Conservation (phyloP, 2,888 invertebrate species). For the Drosophila birchii region DNA sequence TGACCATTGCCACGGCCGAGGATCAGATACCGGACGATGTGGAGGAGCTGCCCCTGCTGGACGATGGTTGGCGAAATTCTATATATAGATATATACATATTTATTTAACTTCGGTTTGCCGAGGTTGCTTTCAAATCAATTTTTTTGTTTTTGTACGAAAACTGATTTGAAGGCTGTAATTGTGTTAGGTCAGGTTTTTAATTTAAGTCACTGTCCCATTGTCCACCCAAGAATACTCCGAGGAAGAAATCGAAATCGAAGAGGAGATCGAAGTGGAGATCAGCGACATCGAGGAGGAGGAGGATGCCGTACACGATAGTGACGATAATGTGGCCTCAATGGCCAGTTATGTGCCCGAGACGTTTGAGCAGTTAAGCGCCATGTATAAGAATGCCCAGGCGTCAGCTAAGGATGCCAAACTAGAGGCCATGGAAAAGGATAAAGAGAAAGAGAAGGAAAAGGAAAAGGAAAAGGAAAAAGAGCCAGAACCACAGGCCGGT, state of each 20-base stretch:
- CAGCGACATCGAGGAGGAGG: constrained; percentile 72
- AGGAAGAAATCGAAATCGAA: constrained; percentile 81
- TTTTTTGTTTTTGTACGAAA: background rate
- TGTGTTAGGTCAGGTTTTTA: constrained; percentile 33
- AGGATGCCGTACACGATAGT: constrained; percentile 49
- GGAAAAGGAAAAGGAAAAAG: background rate
- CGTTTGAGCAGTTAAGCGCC: constrained; percentile 82
- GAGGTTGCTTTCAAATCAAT: constrained; percentile 47
- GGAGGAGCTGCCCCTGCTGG: constrained; percentile 75
- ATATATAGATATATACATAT: constrained; percentile 6
- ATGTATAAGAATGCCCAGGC: constrained; percentile 64
- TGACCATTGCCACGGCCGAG: constrained; percentile 82
- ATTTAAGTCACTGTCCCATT: constrained; percentile 28
- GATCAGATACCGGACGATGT: constrained; percentile 76
- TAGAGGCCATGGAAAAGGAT: background rate
- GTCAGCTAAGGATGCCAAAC: constrained; percentile 12
- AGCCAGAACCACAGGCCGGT: constrained; percentile 14
- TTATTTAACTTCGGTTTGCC: constrained; percentile 53
- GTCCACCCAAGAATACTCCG: constrained; percentile 75
- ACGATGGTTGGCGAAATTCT: constrained; percentile 79
- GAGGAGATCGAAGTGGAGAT: constrained; percentile 80
- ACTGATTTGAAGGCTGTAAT: constrained; percentile 12
- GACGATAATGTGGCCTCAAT: constrained; percentile 84
- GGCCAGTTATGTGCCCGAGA: constrained; percentile 77
- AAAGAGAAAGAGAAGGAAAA: constrained; percentile 14